Evolutionary conservation across 2,888 invertebrate species (phyloP).

Genomic region (Maniola hyperantus): DNA sequence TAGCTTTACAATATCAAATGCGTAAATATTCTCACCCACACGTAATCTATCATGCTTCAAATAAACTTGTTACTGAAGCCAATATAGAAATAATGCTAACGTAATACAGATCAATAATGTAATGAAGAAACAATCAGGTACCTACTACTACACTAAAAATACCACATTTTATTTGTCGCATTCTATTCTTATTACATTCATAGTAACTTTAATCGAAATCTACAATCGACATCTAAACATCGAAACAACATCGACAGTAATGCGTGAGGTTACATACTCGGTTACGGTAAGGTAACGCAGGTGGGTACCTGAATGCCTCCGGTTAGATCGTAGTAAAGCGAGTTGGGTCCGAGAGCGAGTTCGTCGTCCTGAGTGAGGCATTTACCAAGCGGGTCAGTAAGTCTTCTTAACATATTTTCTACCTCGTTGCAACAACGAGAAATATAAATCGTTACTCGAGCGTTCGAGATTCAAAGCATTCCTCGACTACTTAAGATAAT

Average conservation of each 20-base stretch:
- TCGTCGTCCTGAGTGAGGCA: constrained; percentile 81
- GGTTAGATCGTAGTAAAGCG: constrained; percentile 81
- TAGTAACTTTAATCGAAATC: constrained; percentile 7
- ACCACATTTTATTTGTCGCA: constrained; percentile 13
- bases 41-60: constrained; percentile 42
- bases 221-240: constrained; percentile 36
- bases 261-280: constrained; percentile 36
- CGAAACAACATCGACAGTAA: constrained; percentile 35
- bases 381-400: constrained; percentile 80
- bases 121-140: constrained; percentile 70
- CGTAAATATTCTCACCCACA: constrained; percentile 26
- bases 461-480: constrained; percentile 51
- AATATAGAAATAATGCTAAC: constrained; percentile 39
- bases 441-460: constrained; percentile 65
- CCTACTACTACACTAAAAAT: constrained; percentile 53
- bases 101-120: constrained; percentile 37
- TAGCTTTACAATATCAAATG: constrained; percentile 1
- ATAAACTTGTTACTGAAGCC: constrained; percentile 17
- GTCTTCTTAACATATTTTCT: constrained; percentile 73
- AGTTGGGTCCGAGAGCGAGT: constrained; percentile 79
- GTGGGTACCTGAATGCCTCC: constrained; percentile 81
- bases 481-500: constrained; percentile 41
- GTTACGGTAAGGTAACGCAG: constrained; percentile 40
- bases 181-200: constrained; percentile 21
- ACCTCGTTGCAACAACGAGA: constrained; percentile 73